Base-by-base conservation (phyloP, 1,140 invertebrate species). In the Camponotus pennsylvanicus region DNA sequence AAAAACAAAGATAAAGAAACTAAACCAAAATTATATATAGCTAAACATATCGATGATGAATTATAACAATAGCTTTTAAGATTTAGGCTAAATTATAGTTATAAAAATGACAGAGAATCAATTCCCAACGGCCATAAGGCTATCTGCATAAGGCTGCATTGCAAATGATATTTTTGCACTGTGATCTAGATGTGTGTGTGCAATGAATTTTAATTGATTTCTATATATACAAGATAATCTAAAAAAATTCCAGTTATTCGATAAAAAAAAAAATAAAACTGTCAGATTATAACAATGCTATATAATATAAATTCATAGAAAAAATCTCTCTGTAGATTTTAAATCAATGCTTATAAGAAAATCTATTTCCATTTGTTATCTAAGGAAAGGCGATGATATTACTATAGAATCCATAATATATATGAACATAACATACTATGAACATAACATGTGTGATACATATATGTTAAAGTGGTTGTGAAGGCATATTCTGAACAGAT, bases 31-130 rank as follows among this genome's bases (percentile, higher is more conserved):
- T 83, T 79, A 84, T 55, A 71, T 15, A 75, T 49, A 64, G 70
- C n/a, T 15, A 88, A 90, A 89, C 92, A 92, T 92, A 88, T 86
- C 87, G 87, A 89, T 40, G 89, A 92, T 84, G 90, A 93, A 83
- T 90, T 93, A 88, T 92, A 93, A 92, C 87, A 73, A 92, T 86
- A 66, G 70, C 27, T 59, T 85, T 85, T 55, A 52, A 66, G 15
- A 85, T 85, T 85, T 88, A 88, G 79, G 15, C 21, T 77, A 34
- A 77, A 83, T 71, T 89, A 89, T 76, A 80, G 75, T 75, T 86
- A 66, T 69, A 49, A 52, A 61, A 55, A 71, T 45, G 77, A 61
- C 52, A 59, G 8, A 67, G 11, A 70, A 80, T 76, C 63, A 49
- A 87, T 70, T 85, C 73, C 3, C 69, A 67, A 64, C 21, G 45